phyloP scores from a whole-genome alignment of 1,140 invertebrate genomes.

The Zophobas atratus region DNA sequence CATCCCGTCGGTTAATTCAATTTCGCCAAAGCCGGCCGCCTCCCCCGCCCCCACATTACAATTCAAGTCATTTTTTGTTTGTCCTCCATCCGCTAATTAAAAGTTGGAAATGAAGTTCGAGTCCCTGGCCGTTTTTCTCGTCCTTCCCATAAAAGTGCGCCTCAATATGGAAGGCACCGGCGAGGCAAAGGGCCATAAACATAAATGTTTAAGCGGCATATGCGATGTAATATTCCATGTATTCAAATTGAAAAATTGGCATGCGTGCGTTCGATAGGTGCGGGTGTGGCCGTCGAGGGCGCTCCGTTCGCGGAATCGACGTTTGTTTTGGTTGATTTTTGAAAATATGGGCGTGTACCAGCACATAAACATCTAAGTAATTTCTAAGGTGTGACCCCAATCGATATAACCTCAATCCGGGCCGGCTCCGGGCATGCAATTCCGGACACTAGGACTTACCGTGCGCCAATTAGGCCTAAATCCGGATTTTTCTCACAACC shows the following conservation, averaged over 20 bases:
- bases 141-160: slow-evolving; percentile 13
- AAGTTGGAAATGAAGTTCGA: too few relatives aligned
- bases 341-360: slow-evolving; percentile 58
- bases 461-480: slow-evolving; percentile 45
- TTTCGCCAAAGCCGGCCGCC: too few relatives aligned
- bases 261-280: slow-evolving; percentile 10
- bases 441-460: slow-evolving; percentile 37
- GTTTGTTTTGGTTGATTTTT: slow-evolving; percentile 59
- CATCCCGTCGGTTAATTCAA: too few relatives aligned
- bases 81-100: too few relatives aligned
- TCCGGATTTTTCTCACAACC: slow-evolving; percentile 50
- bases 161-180: background rate
- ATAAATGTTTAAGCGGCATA: slow-evolving; percentile 35
- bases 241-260: slow-evolving; percentile 30
- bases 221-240: slow-evolving; percentile 31
- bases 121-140: background rate
- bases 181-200: slow-evolving; percentile 3
- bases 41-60: too few relatives aligned
- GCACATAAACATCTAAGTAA: slow-evolving; percentile 44
- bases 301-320: slow-evolving; percentile 51
- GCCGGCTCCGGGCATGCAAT: slow-evolving; percentile 21
- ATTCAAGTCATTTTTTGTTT: too few relatives aligned
- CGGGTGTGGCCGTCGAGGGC: slow-evolving; percentile 46
- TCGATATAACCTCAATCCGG: slow-evolving; percentile 37
- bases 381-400: slow-evolving; percentile 39